Evolutionary conservation across 2,797 vertebrate species (phyloP).

Genomic region (Coranthus polyacanthus): DNA sequence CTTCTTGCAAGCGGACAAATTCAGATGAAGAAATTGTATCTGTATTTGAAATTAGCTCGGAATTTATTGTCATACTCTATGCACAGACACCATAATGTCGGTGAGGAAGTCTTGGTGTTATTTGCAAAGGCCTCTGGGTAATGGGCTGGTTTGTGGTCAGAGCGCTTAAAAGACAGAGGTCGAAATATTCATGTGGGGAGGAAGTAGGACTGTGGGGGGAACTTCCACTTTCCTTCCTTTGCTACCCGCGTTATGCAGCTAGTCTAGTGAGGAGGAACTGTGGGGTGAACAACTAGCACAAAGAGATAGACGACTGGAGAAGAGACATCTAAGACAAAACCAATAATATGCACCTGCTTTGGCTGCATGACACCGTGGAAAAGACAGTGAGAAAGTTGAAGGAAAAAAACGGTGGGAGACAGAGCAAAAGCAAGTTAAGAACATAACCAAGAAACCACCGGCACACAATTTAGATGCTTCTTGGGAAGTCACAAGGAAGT

Average conservation of each 20-base stretch:
- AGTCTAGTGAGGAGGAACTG: slow-evolving; percentile 54
- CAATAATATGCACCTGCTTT: slow-evolving; percentile 20
- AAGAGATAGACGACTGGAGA: slow-evolving; percentile 26
- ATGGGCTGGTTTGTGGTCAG: slow-evolving; percentile 84
- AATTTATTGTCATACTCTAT: slow-evolving; percentile 25
- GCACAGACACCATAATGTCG: slow-evolving; percentile 40
- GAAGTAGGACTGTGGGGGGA: slow-evolving; percentile 82
- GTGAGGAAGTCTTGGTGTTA: slow-evolving; percentile 56
- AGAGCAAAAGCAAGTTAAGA: slow-evolving; percentile 22
- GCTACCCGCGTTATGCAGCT: slow-evolving; percentile 69
- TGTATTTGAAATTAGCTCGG: slow-evolving; percentile 10
- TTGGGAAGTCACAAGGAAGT: slow-evolving; percentile 41
- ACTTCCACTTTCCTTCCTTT: slow-evolving; percentile 85
- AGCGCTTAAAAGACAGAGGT: slow-evolving; percentile 72
- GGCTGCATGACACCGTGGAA: slow-evolving; percentile 6
- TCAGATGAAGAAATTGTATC: background rate
- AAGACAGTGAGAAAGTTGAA: slow-evolving; percentile 17
- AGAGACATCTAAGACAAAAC: too few species aligned
- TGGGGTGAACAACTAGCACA: slow-evolving; percentile 38
- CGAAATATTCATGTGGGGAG: slow-evolving; percentile 80
- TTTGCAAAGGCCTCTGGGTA: slow-evolving; percentile 83
- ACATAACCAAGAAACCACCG: slow-evolving; percentile 8
- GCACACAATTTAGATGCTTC: slow-evolving; percentile 19
- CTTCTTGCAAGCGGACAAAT: too few species aligned
- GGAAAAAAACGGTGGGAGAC: slow-evolving; percentile 6